These are phyloP conservation scores for Scophthalmus maximus DNA, from an alignment of 2,113 vertebrate species.

Conservation along the genomic window DNA sequence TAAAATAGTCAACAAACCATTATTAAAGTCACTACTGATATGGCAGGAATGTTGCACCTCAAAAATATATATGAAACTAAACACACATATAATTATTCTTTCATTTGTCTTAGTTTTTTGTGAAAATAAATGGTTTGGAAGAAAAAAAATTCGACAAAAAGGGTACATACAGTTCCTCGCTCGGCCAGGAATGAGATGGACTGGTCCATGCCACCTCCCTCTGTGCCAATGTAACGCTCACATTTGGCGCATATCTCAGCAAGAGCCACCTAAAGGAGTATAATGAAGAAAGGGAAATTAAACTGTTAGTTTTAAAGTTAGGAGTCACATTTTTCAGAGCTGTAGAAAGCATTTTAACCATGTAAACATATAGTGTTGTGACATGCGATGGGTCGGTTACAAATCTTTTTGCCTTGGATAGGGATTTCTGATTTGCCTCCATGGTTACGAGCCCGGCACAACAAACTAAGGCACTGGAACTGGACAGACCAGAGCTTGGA, in stretches of 20 bases:
- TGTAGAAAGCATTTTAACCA: neutral
- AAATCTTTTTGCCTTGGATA: constrained; percentile 88
- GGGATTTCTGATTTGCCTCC: constrained; percentile 87
- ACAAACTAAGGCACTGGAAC: constrained; percentile 96
- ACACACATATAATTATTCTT: too few relatives aligned
- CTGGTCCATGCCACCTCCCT: constrained; percentile 99
- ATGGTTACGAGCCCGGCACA: constrained; percentile 92
- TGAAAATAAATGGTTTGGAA: neutral
- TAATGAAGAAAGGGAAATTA: neutral
- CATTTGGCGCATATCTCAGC: constrained; percentile 94
- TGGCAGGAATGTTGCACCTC: neutral
- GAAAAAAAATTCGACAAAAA: neutral
- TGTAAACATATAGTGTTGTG: neutral
- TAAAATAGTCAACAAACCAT: neutral
- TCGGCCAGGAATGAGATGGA: constrained; percentile 97
- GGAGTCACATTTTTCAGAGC: neutral
- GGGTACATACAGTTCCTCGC: constrained; percentile 88
- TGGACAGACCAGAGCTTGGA: constrained; percentile 94
- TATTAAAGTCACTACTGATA: neutral
- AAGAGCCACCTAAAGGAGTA: constrained; percentile 85
- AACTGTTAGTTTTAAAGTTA: neutral
- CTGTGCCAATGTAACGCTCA: constrained; percentile 94
- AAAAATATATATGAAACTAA: too few relatives aligned
- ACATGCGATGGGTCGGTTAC: neutral
- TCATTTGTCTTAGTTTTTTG: too few relatives aligned